A percentile compares a stretch with the other conserved stretches of the same genome.
These are phyloP conservation scores for Brachionus rubens DNA, from an alignment of 1,140 invertebrate genomes.

Conservation along the genomic window DNA sequence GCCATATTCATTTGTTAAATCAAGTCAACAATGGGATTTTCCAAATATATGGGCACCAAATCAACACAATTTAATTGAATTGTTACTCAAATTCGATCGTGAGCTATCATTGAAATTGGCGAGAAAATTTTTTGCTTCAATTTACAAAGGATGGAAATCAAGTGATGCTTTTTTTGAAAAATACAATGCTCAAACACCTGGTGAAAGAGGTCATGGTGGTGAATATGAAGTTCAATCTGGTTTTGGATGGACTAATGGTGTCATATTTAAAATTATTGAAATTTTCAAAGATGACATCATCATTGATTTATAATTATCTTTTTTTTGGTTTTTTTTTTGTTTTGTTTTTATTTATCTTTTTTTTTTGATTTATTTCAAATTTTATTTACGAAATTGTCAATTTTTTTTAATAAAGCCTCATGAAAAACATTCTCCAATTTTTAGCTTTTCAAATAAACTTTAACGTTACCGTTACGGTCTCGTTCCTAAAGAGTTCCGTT, in stretches of 20 bases:
- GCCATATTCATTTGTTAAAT: slow-evolving; percentile 74
- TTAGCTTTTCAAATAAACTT: too few species aligned
- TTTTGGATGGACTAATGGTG: slow-evolving; percentile 91
- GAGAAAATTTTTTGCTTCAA: slow-evolving; percentile 75
- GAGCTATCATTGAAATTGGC: slow-evolving; percentile 72
- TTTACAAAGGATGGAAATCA: slow-evolving; percentile 74
- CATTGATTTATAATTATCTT: too few species aligned
- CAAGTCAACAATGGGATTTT: slow-evolving; percentile 89
- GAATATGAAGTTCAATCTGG: slow-evolving; percentile 83
- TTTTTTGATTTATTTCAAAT: too few species aligned
- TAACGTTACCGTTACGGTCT: too few species aligned
- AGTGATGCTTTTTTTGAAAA: slow-evolving; percentile 80
- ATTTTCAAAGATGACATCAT: slow-evolving; percentile 40
- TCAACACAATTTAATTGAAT: slow-evolving; percentile 56
- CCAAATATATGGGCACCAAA: slow-evolving; percentile 88
- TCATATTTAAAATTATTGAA: slow-evolving; percentile 71
- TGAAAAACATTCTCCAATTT: too few species aligned
- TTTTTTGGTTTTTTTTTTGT: too few species aligned
- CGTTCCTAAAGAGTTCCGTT: too few species aligned
- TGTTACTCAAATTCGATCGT: slow-evolving; percentile 63
- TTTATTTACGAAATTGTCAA: too few species aligned
- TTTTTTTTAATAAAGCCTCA: too few species aligned
- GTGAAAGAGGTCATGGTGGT: slow-evolving; percentile 75
- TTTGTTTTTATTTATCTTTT: too few species aligned
- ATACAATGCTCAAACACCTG: slow-evolving; percentile 70